Percentiles rank a stretch among this genome's conserved stretches.
These are phyloP conservation scores for Sinocyclocheilus rhinocerous DNA, from an alignment of 2,113 vertebrate species.

Conservation along the genomic window DNA sequence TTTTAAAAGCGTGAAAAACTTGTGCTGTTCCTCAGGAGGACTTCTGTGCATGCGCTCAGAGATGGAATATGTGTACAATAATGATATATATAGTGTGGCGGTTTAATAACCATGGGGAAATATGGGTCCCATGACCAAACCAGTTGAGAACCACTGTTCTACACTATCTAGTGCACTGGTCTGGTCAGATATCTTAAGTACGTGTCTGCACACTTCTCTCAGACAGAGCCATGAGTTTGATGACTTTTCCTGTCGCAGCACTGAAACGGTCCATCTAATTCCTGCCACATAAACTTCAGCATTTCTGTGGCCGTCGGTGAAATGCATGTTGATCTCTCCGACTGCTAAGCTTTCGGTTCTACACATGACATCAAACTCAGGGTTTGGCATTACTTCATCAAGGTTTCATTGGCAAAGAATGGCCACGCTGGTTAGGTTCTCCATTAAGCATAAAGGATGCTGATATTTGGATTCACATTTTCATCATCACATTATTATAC, in stretches of 20 bases:
- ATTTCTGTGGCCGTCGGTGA: too few species aligned
- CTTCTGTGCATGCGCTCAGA: too few species aligned
- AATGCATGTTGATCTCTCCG: conserved; percentile 52
- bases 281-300: conserved; percentile 25
- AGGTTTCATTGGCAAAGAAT: not conserved
- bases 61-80: too few species aligned
- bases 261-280: conserved; percentile 40
- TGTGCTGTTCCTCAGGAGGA: too few species aligned
- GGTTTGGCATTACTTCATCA: not conserved
- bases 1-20: too few species aligned
- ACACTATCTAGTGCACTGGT: too few species aligned
- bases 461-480: not conserved
- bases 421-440: not conserved
- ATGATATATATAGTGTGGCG: too few species aligned
- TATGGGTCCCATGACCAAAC: too few species aligned
- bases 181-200: not conserved
- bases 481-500: not conserved
- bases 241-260: conserved; percentile 63
- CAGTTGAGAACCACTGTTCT: too few species aligned
- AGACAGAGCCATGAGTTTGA: conserved; percentile 30
- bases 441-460: not conserved
- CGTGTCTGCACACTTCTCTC: not conserved
- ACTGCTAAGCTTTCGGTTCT: conserved; percentile 57
- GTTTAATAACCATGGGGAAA: too few species aligned
- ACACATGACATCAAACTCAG: conserved; percentile 22